Conservation (phyloP, 2,888 invertebrate species). For the Criorhina ranunculi region DNA sequence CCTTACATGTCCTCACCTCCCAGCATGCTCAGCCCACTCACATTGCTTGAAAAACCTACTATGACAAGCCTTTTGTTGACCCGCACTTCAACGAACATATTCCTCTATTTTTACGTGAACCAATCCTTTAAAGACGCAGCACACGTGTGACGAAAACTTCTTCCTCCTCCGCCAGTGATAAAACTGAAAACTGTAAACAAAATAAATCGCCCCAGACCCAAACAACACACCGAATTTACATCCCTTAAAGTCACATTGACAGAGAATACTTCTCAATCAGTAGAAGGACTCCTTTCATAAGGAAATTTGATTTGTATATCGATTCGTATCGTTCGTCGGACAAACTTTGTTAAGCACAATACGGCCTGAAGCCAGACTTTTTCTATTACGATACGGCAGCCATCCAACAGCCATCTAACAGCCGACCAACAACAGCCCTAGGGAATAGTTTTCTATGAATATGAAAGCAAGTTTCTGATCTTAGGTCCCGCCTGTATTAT, state of each 20-base stretch:
- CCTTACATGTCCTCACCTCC: too few species aligned
- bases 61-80: too few species aligned
- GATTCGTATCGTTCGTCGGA: slow-evolving; percentile 24
- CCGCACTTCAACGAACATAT: too few species aligned
- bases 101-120: too few species aligned
- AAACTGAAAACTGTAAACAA: neutral
- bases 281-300: slow-evolving; percentile 1
- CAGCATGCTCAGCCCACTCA: too few species aligned
- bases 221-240: neutral
- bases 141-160: too few species aligned
- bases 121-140: too few species aligned
- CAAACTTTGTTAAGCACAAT: slow-evolving; percentile 32
- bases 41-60: too few species aligned
- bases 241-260: neutral
- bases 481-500: slow-evolving; percentile 52
- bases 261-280: slow-evolving; percentile 2
- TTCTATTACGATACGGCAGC: slow-evolving; percentile 22
- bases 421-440: slow-evolving; percentile 1
- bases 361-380: slow-evolving; percentile 27
- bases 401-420: slow-evolving; percentile 4
- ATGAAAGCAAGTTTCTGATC: slow-evolving; percentile 29
- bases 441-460: slow-evolving; percentile 43
- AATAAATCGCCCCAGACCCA: neutral
- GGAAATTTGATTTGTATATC: slow-evolving; percentile 49
- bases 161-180: too few species aligned